A percentile compares a stretch with the other conserved stretches of the same genome.
Conservation (phyloP, 2,888 invertebrate species). For the Acanthacorydalis orientalis region DNA sequence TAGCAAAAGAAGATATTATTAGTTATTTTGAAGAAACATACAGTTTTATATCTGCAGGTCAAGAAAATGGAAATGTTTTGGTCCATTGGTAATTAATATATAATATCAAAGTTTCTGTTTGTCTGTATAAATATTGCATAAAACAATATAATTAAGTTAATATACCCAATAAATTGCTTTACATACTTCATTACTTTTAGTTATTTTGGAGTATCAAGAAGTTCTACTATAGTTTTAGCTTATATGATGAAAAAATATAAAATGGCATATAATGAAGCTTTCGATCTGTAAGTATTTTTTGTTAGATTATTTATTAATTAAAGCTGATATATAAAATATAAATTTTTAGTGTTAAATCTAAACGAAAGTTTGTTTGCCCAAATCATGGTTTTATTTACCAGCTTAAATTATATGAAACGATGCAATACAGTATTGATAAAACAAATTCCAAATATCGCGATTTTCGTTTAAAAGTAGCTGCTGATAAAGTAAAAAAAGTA, state of each 20-base stretch:
- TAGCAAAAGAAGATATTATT: constrained; percentile 70
- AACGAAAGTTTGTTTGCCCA: constrained; percentile 55
- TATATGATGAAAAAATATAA: constrained; percentile 74
- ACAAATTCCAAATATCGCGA: constrained; percentile 53
- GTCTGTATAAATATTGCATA: too few relatives aligned
- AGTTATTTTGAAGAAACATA: constrained; percentile 61
- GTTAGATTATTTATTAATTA: not conserved
- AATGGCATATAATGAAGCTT: constrained; percentile 55
- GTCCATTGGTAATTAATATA: constrained; percentile 60
- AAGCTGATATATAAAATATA: constrained; percentile 4
- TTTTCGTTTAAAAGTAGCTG: constrained; percentile 61
- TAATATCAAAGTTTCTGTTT: too few relatives aligned
- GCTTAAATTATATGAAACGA: constrained; percentile 58
- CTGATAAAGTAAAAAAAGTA: constrained; percentile 64
- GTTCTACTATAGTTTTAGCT: constrained; percentile 73
- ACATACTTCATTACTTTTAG: constrained; percentile 23
- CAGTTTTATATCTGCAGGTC: constrained; percentile 54
- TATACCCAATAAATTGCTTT: too few relatives aligned
- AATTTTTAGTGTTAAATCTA: constrained; percentile 39
- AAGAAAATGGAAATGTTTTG: constrained; percentile 48
- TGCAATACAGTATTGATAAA: constrained; percentile 54
- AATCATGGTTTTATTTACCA: constrained; percentile 70
- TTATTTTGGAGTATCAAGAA: constrained; percentile 81
- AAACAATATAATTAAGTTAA: too few relatives aligned
- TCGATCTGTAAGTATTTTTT: constrained; percentile 26